Base-by-base conservation (phyloP, 2,888 invertebrate species). In the Acanthosoma haemorrhoidale region DNA sequence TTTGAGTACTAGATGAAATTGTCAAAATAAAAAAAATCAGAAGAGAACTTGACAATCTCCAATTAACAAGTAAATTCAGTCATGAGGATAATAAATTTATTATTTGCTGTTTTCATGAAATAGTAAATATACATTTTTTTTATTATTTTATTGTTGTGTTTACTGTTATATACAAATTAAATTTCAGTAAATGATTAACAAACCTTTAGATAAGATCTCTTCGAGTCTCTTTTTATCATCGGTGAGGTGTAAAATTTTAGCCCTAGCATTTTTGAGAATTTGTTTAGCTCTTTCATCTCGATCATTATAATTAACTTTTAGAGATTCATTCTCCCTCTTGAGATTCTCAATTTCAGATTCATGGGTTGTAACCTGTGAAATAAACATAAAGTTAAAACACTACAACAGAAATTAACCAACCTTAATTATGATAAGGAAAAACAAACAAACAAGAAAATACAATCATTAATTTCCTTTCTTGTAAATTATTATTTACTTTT, bases 211-310 rank as follows among this genome's bases (percentile, higher is more conserved):
- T 41, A 67, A 57, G 32, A 67, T 51, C 16, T 67, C 67, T 51
- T 67, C 72, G 21, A 75, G 36, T 15, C 70, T 68, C 13, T 73
- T 60, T 21, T 75, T 75, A 70, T 75, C 76, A 73, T 91, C 90
- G 0, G 89, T 88, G 32, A 91, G 79, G 73, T 85, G 86, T 76
- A 88, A 85, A 71, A 91, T 90, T 77, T 88, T 87, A 70, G 85
- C 86, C 77, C 90, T 88, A 1, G 91, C 89, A 75, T 88, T 89
- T 77, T 88, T 88, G 38, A 91, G 82, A 8, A 91, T 83, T 69
- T 84, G 83, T 77, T 85, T 88, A 1, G 86, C 85, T 59, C 87
- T 84, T 70, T 87, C 87, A 73, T 89, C 88, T 75, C 86, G 86
- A 70, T 86, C 86, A 70, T 82, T 78, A 74, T 83, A 84, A 60